Conservation (phyloP, 2,797 vertebrate genomes). For the Fundulus diaphanus region DNA sequence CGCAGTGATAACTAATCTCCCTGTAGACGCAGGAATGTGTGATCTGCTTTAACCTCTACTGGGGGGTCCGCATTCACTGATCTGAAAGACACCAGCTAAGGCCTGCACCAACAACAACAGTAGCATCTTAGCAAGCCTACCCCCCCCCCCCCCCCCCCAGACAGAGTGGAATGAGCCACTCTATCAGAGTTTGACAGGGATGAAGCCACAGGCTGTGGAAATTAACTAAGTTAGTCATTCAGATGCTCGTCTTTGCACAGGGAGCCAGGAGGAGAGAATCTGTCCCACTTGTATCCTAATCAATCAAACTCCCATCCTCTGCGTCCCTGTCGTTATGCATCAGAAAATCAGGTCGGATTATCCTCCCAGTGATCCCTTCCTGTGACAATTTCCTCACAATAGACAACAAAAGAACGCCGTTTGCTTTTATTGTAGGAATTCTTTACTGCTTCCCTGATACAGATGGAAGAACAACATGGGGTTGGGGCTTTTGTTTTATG, state of each 20-base stretch:
- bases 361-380: constrained; percentile 66
- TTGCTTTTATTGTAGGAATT: constrained; percentile 71
- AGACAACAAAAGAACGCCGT: constrained; percentile 66
- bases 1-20: constrained; percentile 71
- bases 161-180: constrained; percentile 42
- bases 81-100: constrained; percentile 48
- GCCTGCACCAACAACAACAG: constrained; percentile 57
- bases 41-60: constrained; percentile 67
- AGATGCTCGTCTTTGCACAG: constrained; percentile 47
- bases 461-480: constrained; percentile 69
- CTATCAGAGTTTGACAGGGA: constrained; percentile 64
- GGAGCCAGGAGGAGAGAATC: constrained; percentile 53
- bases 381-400: constrained; percentile 72
- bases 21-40: constrained; percentile 68
- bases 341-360: constrained; percentile 64
- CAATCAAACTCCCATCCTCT: constrained; percentile 69
- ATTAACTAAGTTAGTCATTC: constrained; percentile 74
- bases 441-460: constrained; percentile 72
- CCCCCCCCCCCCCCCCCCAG: neutral
- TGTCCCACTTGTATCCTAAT: constrained; percentile 63
- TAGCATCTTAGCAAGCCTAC: constrained; percentile 31
- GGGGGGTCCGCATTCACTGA: constrained; percentile 70
- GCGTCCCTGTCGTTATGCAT: constrained; percentile 55
- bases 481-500: constrained; percentile 59
- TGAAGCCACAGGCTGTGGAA: constrained; percentile 49